phyloP scores from a whole-genome alignment of 1,140 invertebrate species.

The Manduca sexta region DNA sequence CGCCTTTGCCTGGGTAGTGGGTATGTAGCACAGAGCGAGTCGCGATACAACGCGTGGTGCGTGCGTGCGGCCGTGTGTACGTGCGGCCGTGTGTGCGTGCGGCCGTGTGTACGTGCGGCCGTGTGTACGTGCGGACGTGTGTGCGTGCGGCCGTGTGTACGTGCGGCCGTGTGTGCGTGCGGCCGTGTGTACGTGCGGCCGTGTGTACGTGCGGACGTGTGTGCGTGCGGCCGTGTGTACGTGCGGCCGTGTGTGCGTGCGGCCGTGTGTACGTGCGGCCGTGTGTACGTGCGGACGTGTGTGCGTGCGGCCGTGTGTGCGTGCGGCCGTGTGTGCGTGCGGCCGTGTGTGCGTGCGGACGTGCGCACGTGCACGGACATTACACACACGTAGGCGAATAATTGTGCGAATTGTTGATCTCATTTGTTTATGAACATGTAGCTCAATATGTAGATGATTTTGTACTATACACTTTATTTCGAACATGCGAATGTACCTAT shows the following conservation, averaged over 20 bases:
- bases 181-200: too few species aligned
- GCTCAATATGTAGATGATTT: slow-evolving; percentile 66
- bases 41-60: not conserved
- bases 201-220: too few species aligned
- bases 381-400: slow-evolving; percentile 27
- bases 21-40: not conserved
- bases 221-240: too few species aligned
- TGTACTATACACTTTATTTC: slow-evolving; percentile 51
- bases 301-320: too few species aligned
- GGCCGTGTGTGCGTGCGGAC: not conserved
- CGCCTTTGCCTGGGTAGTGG: slow-evolving; percentile 10
- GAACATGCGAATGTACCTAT: slow-evolving; percentile 53
- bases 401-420: slow-evolving; percentile 66
- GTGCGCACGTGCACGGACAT: not conserved
- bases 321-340: too few species aligned
- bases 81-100: not conserved
- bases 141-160: not conserved
- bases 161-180: not conserved
- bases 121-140: too few species aligned
- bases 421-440: slow-evolving; percentile 66
- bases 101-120: not conserved
- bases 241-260: too few species aligned
- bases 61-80: not conserved
- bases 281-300: too few species aligned
- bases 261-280: too few species aligned